Base-by-base conservation (phyloP, 2,797 vertebrate genomes). In the Lerista edwardsae region DNA sequence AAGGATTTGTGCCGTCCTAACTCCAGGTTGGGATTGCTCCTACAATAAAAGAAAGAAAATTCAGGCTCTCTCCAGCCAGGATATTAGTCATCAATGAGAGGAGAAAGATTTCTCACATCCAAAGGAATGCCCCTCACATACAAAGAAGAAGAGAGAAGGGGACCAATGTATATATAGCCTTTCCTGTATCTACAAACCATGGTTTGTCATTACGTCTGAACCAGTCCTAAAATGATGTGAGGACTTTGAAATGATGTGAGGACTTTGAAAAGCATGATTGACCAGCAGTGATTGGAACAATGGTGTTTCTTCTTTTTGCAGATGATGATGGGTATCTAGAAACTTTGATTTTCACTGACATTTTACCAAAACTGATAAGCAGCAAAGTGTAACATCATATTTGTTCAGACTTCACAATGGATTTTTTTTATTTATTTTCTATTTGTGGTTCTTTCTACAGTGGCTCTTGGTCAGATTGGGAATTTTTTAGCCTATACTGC, bases 401-500 rank as follows among this genome's bases (percentile, higher is more conserved):
- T 77, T 84, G 25, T 39, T 61, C 27, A 77, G 34, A 2, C 29
- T 68, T 83, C 4, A 17, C 62, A 14, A 79, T 84, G 84, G 88
- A 31, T 80, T 75, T n/a, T n/a, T n/a, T n/a, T n/a, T 59, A 51
- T 69, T 61, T 10, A 23, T 76, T 44, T 91, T 44, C n/a, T 91
- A n/a, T 81, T 91, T 79, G 44, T 94, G 75, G 34, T 92, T 94
- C 82, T 95, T 78, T 94, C 86, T 47, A 81, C 89, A 99, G 98
- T 98, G 98, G 97, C 98, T 80, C 94, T 98, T 85, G 98, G 98
- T 89, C 98, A 99, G 91, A 97, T 98, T 88, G 98, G 98, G 68
- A 99, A 99, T 94, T 99, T 99, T 94, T 92, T 99, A 93, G 98
- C 99, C 0, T 99, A 99, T 87, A 99, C 98, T 44, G 93, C 96